A percentile compares a stretch with the other conserved stretches of the same genome.
Conservation (phyloP, 1,140 invertebrate genomes). For the Phenacoccus solenopsis region DNA sequence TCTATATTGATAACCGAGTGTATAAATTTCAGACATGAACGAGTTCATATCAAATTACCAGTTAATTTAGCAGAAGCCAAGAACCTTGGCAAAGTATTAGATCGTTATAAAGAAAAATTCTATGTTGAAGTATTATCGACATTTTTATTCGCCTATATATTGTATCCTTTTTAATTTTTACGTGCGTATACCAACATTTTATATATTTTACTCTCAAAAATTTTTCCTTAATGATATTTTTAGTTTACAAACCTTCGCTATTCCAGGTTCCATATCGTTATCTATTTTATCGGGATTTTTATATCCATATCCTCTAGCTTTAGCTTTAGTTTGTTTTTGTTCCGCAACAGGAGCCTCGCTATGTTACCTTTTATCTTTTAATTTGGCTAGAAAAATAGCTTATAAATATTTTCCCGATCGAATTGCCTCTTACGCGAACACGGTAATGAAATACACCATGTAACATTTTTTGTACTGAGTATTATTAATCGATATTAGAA, state of each 20-base stretch:
- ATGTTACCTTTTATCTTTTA: slow-evolving; percentile 85
- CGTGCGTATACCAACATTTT: not conserved
- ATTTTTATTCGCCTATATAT: slow-evolving; percentile 87
- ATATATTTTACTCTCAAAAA: no score
- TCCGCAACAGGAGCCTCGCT: slow-evolving; percentile 90
- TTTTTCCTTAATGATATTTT: slow-evolving; percentile 33
- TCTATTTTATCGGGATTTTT: slow-evolving; percentile 96
- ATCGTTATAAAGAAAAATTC: slow-evolving; percentile 88
- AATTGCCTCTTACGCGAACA: slow-evolving; percentile 69
- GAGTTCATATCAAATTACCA: slow-evolving; percentile 78
- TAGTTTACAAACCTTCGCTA: slow-evolving; percentile 97
- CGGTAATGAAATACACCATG: slow-evolving; percentile 45
- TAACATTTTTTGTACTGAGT: no score
- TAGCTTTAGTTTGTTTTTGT: slow-evolving; percentile 86
- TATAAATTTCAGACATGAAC: slow-evolving; percentile 66
- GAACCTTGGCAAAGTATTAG: slow-evolving; percentile 77
- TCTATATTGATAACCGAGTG: slow-evolving; percentile 18
- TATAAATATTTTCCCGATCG: slow-evolving; percentile 79
- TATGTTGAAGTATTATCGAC: slow-evolving; percentile 81
- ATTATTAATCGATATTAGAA: not conserved
- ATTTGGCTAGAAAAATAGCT: slow-evolving; percentile 74
- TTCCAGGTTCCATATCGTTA: slow-evolving; percentile 95
- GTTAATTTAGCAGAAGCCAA: slow-evolving; percentile 93
- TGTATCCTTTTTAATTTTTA: slow-evolving; percentile 73
- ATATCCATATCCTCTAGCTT: slow-evolving; percentile 82